Conservation (phyloP, 2,797 vertebrate species). For the Spinus olivaceus region DNA sequence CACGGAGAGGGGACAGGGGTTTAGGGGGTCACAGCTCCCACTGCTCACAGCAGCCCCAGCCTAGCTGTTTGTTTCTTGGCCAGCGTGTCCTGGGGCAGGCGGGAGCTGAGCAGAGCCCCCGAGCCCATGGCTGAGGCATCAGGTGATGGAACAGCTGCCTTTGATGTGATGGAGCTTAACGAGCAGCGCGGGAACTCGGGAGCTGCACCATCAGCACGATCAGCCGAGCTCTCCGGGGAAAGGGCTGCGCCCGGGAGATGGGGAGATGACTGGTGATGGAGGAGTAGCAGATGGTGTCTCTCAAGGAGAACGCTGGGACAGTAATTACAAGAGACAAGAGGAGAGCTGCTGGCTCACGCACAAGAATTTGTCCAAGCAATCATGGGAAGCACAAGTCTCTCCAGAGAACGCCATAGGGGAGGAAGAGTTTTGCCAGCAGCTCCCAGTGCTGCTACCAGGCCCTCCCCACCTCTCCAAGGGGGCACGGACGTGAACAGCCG, state of each 20-base stretch:
- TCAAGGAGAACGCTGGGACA: conserved; percentile 35
- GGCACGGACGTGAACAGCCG: neutral
- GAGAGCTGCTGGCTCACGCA: conserved; percentile 6
- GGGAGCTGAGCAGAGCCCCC: neutral
- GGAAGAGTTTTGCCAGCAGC: neutral
- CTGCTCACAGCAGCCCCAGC: neutral
- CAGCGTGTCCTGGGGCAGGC: neutral
- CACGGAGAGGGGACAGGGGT: rapidly evolving
- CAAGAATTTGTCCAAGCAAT: conserved; percentile 24
- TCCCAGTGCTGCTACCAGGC: neutral
- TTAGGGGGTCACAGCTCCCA: neutral
- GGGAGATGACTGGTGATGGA: conserved; percentile 39
- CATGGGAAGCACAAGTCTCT: neutral
- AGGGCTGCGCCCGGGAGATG: neutral
- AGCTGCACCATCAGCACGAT: neutral
- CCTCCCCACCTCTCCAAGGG: neutral
- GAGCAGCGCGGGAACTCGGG: neutral
- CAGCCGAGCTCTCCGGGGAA: neutral
- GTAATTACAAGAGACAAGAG: conserved; percentile 56
- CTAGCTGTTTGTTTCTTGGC: neutral
- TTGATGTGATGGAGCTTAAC: neutral
- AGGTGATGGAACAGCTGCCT: neutral
- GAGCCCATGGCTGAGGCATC: rapidly evolving
- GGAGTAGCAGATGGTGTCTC: conserved; percentile 55
- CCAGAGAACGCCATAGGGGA: neutral